Base-by-base conservation (phyloP, 2,888 invertebrate genomes). In the Leuctra nigra region DNA sequence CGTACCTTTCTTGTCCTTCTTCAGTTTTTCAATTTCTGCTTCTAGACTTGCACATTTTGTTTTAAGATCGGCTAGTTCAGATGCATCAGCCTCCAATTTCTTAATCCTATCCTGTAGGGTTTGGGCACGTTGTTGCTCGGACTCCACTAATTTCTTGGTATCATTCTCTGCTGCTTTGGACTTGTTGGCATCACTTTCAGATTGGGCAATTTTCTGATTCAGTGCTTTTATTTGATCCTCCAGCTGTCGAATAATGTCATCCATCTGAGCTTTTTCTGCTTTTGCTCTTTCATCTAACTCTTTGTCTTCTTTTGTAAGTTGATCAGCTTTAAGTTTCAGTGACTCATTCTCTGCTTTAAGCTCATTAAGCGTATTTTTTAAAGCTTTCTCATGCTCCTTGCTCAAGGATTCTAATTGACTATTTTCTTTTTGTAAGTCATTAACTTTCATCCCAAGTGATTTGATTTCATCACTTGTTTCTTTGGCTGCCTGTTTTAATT, bases 211-310 rank as follows among this genome's bases (percentile, higher is more conserved):
- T 44, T 44, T 44, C 22, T 44, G 2, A n/a, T 44, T 44, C 11
- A 44, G 23, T n/a, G 38, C 6, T 14, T 14, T 38, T 7, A 38
- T 2, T 44, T 44, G 44, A 44, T n/a, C 44, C 11, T 44, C 44
- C 7, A 44, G 23, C 6, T 13, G 18, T 6, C 23, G n/a, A n/a
- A 44, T 44, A 20, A 44, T 20, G 2, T 6, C 9, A 3, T 44
- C 44, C 44, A 44, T 44, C 23, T 50, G 4, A 35, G 50, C 50
- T 50, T 50, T 50, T 23, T 50, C 50, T 3, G 41, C 29, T 4
- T 4, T 4, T 6, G 22, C 23, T n/a, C 20, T 20, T 4, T 2
- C 44, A 2, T 2, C 44, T 1, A 44, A 4, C 44, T 20, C 9
- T 16, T 44, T 23, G 2, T 11, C 20, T 9, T n/a, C 20, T 9